Evolutionary conservation across 2,888 invertebrate species (phyloP), one percentile per base, ranked within the genome.

Genomic region (Thecocarcelia acutangulata): DNA sequence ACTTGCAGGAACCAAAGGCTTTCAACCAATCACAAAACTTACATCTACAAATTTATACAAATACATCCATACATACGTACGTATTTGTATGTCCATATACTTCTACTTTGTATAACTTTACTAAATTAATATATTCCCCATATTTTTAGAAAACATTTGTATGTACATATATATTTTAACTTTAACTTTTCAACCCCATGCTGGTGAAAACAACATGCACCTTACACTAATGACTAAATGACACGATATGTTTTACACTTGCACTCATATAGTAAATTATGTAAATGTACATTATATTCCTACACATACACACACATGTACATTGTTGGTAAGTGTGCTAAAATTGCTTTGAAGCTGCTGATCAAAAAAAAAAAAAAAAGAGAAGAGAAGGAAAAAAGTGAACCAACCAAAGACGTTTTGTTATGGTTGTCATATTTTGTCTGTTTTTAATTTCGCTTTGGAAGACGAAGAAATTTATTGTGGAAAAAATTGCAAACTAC

Each of bases 211-310:
- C 70, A 84, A 84, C 84, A 85, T 84, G 84, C 84, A 85, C 83
- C 81, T 84, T 83, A 83, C 84, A 85, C 84, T 85, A 85, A 85
- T 85, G 85, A 84, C 85, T 84, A 84, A 84, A 85, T 84, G 84
- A 84, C 85, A 84, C 84, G 85, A 84, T 77, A 85, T 84, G 80
- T 78, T 78, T 74, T 82, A 78, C 82, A 78, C 69, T 70, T 82
- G 78, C 78, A 75, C 50, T 64, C 17, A 13, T 74, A 64, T 56
- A 61, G 58, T 52, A 66, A 58, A 63, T 52, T 69, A 50, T 46
- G 64, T 12, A 28, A 50, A 77, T 40, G 44, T 76, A 15, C 37
- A 44, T 37, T 52, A 24, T 70, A 48, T 42, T 21, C 33, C 52
- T 13, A 6, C 46, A 24, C 33, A 40, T 3, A 66, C 24, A 46